Evolutionary conservation across 2,888 invertebrate species (phyloP), one percentile per base, ranked within the genome.

Genomic region (Zygogramma bicolorata): DNA sequence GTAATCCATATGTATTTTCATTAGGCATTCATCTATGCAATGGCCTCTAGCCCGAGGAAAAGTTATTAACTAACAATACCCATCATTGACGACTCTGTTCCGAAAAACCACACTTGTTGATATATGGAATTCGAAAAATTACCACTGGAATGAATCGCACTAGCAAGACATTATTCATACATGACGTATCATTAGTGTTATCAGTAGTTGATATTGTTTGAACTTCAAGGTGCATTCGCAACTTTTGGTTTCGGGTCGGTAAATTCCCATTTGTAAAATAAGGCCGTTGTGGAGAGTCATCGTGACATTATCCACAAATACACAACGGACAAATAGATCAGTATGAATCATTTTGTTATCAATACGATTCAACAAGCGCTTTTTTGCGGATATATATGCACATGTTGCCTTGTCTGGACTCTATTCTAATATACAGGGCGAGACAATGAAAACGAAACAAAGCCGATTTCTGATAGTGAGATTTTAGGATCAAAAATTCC

Each of bases 11-110:
- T 63, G 46, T 63, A 63, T 63, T 20, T 63, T 42, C 20, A 63
- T 63, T 42, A 63, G 42, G 27, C 42, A 63, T 63, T 63, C 63
- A 63, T 63, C 46, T 46, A 63, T 63, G 46, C 63, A 63, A 46
- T 63, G 63, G 42, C 63, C 63, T 63, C 31, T 63, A 63, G 46
- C 63, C 42, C 20, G 46, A 25, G 15, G 27, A 27, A 53, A 53
- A 25, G 10, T 53, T 13, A 53, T 27, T 25, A n/a, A 13, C 20
- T 5, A 53, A 53, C 53, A 15, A 22, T 53, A 4, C 25, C 13
- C 25, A 53, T 8, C 25, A 25, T 15, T n/a, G n/a, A n/a, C 27
- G 46, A 46, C 20, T 46, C 20, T 46, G 20, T 46, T 46, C 20
- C n/a, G n/a, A 53, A 53, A 53, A 25, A 53, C 53, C 53, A 10